Evolutionary conservation across 1,140 invertebrate genomes (phyloP).

Genomic region (Ceratitis capitata): DNA sequence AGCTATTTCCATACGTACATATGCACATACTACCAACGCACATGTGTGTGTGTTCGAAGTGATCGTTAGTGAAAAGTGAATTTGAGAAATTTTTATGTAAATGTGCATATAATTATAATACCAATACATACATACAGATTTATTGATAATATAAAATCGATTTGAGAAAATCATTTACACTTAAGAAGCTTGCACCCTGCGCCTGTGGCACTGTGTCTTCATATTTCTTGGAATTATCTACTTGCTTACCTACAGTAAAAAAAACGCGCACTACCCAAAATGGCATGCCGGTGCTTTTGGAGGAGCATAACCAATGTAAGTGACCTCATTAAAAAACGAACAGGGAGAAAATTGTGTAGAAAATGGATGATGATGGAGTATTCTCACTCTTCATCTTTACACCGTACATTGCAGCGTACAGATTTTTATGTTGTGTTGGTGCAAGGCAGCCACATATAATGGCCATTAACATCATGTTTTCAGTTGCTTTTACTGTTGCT

Average conservation of each 20-base stretch:
- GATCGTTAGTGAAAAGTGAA: constrained; percentile 2
- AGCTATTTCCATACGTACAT: neutral
- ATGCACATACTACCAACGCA: too few relatives aligned
- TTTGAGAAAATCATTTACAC: constrained; percentile 31
- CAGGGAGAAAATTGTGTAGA: constrained; percentile 27
- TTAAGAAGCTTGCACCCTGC: neutral
- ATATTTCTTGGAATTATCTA: constrained; percentile 34
- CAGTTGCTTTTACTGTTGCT: neutral
- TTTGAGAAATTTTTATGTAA: neutral
- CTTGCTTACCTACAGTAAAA: constrained; percentile 35
- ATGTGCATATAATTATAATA: constrained; percentile 20
- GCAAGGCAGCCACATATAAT: neutral
- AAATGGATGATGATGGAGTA: constrained; percentile 43
- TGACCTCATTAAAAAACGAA: constrained; percentile 61
- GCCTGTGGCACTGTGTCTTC: neutral
- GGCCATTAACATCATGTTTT: neutral
- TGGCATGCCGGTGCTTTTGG: constrained; percentile 65
- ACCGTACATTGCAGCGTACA: neutral
- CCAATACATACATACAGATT: too few relatives aligned
- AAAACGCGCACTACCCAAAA: constrained; percentile 53
- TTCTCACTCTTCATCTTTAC: neutral
- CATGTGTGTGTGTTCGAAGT: neutral
- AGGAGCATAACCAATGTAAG: constrained; percentile 65
- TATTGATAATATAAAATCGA: neutral
- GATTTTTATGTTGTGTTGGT: constrained; percentile 10